phyloP scores from a whole-genome alignment of 2,888 invertebrate genomes.

The Chaitophorus viminalis region DNA sequence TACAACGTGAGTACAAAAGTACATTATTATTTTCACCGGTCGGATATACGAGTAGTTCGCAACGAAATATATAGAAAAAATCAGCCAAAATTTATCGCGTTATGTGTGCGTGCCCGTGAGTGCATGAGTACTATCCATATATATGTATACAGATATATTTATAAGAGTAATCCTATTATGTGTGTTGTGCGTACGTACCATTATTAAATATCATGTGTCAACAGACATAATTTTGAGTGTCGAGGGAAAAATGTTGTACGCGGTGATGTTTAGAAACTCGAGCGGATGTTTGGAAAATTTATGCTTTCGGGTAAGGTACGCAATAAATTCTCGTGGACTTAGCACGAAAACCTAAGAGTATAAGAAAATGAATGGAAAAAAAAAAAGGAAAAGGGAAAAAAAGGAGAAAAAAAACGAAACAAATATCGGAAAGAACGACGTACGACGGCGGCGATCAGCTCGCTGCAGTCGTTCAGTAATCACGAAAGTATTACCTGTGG shows the following conservation, averaged over 20 bases:
- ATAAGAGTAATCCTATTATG: not conserved
- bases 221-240: not conserved
- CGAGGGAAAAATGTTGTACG: not conserved
- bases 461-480: not conserved
- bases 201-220: conserved; percentile 16
- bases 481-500: conserved; percentile 42
- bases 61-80: too few species aligned
- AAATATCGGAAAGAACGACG: conserved; percentile 15
- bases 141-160: not conserved
- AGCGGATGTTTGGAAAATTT: not conserved
- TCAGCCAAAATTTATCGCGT: too few species aligned
- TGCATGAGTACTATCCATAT: too few species aligned
- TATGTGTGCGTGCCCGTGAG: too few species aligned
- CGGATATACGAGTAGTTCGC: too few species aligned
- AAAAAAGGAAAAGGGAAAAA: not conserved
- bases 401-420: conserved; percentile 17
- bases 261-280: conserved; percentile 13
- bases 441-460: not conserved
- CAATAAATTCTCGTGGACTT: conserved; percentile 2
- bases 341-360: not conserved
- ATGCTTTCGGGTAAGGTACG: not conserved
- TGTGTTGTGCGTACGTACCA: not conserved
- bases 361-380: not conserved
- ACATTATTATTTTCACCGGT: too few species aligned
- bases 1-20: too few species aligned